Evolutionary conservation across 2,888 invertebrate genomes (phyloP).

Genomic region (Lycaena phlaeas): DNA sequence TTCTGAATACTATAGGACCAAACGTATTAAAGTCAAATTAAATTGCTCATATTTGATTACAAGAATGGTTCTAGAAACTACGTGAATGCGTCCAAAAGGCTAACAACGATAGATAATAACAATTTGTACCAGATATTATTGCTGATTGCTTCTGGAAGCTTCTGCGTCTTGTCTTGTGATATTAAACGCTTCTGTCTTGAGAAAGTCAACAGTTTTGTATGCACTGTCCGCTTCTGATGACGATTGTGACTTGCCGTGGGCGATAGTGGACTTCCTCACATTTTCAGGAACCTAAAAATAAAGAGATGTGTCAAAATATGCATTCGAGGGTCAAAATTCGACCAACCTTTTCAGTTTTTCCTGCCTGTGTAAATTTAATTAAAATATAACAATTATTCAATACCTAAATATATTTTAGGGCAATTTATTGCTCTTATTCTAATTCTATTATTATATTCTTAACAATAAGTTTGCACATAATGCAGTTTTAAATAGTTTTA

Average conservation of each 20-base stretch:
- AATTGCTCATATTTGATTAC: too few species aligned
- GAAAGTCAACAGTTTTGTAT: conserved; percentile 94
- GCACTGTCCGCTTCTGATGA: conserved; percentile 66
- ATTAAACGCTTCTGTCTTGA: conserved; percentile 94
- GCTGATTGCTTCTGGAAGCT: conserved; percentile 66
- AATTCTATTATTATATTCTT: too few species aligned
- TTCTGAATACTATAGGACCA: too few species aligned
- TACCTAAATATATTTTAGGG: too few species aligned
- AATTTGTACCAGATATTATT: conserved; percentile 17
- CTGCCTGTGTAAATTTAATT: too few species aligned
- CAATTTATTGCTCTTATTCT: too few species aligned
- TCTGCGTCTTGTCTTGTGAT: conserved; percentile 87
- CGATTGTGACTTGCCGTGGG: conserved; percentile 40
- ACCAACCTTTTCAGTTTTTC: too few species aligned
- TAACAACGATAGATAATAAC: neutral
- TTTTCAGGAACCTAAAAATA: conserved; percentile 30
- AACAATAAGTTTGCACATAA: too few species aligned
- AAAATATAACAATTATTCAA: too few species aligned
- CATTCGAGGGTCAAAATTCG: neutral
- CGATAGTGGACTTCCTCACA: conserved; percentile 23
- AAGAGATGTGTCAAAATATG: conserved; percentile 24
- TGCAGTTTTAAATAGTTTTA: too few species aligned
- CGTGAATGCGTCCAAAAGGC: neutral
- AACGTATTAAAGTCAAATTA: too few species aligned
- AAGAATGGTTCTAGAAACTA: too few species aligned